Conservation (phyloP, 2,113 vertebrate species). For the Neopipo cinnamomea region DNA sequence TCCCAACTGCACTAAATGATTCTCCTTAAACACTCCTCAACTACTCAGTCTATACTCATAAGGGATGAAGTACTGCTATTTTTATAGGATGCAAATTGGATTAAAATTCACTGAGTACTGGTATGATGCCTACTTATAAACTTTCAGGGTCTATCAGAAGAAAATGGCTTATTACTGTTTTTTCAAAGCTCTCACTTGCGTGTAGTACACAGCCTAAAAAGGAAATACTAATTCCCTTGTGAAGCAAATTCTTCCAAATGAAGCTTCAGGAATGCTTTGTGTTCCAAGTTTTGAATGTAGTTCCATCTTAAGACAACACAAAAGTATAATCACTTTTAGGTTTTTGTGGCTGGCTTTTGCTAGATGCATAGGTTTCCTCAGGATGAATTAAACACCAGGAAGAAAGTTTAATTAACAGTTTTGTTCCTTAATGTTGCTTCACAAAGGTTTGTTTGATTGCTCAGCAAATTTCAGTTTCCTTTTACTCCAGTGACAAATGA, state of each 20-base stretch:
- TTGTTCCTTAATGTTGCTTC: background rate
- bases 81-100: slow-evolving; percentile 16
- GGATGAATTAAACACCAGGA: background rate
- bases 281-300: background rate
- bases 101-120: background rate
- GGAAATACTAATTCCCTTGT: background rate
- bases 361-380: background rate
- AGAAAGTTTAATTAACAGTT: background rate
- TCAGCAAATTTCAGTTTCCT: background rate
- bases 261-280: background rate
- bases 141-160: background rate
- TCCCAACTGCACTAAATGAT: background rate
- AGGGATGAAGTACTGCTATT: background rate
- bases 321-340: background rate
- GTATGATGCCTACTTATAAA: background rate
- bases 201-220: background rate
- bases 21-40: background rate
- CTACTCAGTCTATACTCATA: background rate
- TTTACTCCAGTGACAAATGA: background rate
- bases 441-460: background rate
- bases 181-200: background rate
- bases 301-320: background rate
- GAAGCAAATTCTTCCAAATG: background rate
- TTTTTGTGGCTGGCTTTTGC: background rate
- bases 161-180: slow-evolving; percentile 15